phyloP scores from a whole-genome alignment of 2,888 invertebrate genomes.

The Drosophila peninsularis region DNA sequence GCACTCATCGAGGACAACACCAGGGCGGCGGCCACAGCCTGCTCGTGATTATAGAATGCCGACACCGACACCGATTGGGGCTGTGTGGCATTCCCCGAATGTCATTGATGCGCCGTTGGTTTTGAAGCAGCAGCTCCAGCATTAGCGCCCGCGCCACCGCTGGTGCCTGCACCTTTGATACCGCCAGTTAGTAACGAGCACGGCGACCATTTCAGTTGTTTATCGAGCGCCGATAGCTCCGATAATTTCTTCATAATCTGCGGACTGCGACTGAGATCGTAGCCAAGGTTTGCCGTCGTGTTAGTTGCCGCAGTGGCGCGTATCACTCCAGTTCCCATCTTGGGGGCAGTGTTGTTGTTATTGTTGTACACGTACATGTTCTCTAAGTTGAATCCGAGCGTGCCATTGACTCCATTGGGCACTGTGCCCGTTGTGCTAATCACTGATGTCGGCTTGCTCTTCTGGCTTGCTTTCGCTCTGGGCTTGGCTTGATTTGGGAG shows the following conservation, averaged over 20 bases:
- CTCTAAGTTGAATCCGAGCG: constrained; percentile 44
- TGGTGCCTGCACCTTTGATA: constrained; percentile 25
- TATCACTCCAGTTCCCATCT: constrained; percentile 28
- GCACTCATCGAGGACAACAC: constrained; percentile 81
- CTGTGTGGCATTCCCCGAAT: constrained; percentile 69
- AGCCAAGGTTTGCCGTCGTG: constrained; percentile 11
- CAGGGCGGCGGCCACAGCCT: constrained; percentile 80
- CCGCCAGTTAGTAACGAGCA: constrained; percentile 37
- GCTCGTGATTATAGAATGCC: constrained; percentile 82
- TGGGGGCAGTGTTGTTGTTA: constrained; percentile 32
- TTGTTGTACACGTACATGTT: constrained; percentile 56
- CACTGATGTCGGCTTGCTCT: constrained; percentile 42
- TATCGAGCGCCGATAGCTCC: constrained; percentile 53
- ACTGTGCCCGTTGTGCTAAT: constrained; percentile 28
- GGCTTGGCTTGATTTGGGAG: constrained; percentile 14
- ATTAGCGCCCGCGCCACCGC: constrained; percentile 7
- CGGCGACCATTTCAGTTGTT: constrained; percentile 48
- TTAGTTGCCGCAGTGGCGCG: constrained; percentile 18
- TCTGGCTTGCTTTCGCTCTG: constrained; percentile 47
- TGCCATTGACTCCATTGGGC: constrained; percentile 38
- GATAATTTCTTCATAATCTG: constrained; percentile 53
- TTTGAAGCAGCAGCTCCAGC: constrained; percentile 36
- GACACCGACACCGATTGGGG: constrained; percentile 68
- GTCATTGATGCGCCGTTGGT: constrained; percentile 74
- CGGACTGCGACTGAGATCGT: constrained; percentile 47